These are phyloP conservation scores for Noctua pronuba DNA, from an alignment of 2,888 invertebrate species.

Conservation along the genomic window DNA sequence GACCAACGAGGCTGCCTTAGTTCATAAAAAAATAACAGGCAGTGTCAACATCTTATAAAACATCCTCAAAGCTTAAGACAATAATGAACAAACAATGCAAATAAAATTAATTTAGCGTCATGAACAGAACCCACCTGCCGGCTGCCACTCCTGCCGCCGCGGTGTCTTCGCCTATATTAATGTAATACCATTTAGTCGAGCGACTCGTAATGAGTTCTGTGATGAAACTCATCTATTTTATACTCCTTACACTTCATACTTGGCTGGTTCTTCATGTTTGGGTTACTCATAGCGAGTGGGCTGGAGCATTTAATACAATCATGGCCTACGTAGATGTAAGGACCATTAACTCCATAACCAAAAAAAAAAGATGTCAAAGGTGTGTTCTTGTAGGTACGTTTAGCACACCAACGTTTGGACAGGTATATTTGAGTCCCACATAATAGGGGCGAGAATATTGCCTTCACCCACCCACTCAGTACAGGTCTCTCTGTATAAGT, in stretches of 20 bases:
- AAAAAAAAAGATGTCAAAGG: too few species aligned
- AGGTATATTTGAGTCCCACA: too few species aligned
- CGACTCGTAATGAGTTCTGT: conserved; percentile 55
- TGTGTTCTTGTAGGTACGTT: neutral
- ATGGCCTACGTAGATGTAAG: neutral
- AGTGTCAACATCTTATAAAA: neutral
- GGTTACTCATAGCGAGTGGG: too few species aligned
- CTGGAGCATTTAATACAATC: neutral
- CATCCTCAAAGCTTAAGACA: neutral
- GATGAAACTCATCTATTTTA: conserved; percentile 48
- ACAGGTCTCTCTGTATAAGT: too few species aligned
- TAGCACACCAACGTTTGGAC: too few species aligned
- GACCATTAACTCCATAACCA: too few species aligned
- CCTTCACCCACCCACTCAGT: neutral
- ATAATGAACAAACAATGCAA: conserved; percentile 35
- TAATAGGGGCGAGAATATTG: too few species aligned
- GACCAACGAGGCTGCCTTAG: neutral
- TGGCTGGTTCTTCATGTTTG: conserved; percentile 33
- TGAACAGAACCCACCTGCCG: conserved; percentile 32
- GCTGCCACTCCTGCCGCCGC: conserved; percentile 28
- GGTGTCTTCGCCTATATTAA: conserved; percentile 41
- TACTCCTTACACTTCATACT: conserved; percentile 41
- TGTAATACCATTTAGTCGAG: conserved; percentile 41
- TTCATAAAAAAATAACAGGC: too few species aligned
- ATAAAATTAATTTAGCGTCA: conserved; percentile 37